A percentile compares a stretch with the other conserved stretches of the same genome.
phyloP scores from a whole-genome alignment of 1,140 invertebrate species.

The Limonius californicus region DNA sequence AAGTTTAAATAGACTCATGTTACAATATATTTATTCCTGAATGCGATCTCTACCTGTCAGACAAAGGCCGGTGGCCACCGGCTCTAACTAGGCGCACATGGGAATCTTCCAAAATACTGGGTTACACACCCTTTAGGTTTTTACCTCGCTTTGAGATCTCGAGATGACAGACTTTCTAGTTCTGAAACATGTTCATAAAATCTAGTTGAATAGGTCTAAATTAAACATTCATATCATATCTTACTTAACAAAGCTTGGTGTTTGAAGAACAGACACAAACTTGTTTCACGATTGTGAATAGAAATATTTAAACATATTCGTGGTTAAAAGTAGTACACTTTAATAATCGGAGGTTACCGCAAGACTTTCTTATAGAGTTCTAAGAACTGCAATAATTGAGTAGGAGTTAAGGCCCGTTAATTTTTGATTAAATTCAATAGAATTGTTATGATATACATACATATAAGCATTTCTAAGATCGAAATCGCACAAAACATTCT shows the following conservation, averaged over 20 bases:
- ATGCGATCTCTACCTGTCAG: slow-evolving; percentile 17
- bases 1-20: slow-evolving; percentile 15
- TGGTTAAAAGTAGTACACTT: too few relatives aligned
- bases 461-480: not conserved
- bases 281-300: too few relatives aligned
- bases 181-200: slow-evolving; percentile 6
- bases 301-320: too few relatives aligned
- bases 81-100: slow-evolving; percentile 11
- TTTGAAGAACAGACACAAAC: too few relatives aligned
- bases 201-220: not conserved
- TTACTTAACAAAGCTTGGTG: too few relatives aligned
- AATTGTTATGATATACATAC: not conserved
- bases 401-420: not conserved
- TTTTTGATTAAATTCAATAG: not conserved
- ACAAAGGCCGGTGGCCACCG: slow-evolving; percentile 15
- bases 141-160: slow-evolving; percentile 11
- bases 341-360: too few relatives aligned
- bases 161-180: slow-evolving; percentile 11
- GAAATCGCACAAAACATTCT: not conserved
- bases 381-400: not conserved
- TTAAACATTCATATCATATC: slow-evolving; percentile 3
- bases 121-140: slow-evolving; percentile 16
- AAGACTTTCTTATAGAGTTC: too few relatives aligned
- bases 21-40: slow-evolving; percentile 19
- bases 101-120: slow-evolving; percentile 16